Conservation (phyloP, 2,797 vertebrate species). For the Urocyon cinereoargenteus region DNA sequence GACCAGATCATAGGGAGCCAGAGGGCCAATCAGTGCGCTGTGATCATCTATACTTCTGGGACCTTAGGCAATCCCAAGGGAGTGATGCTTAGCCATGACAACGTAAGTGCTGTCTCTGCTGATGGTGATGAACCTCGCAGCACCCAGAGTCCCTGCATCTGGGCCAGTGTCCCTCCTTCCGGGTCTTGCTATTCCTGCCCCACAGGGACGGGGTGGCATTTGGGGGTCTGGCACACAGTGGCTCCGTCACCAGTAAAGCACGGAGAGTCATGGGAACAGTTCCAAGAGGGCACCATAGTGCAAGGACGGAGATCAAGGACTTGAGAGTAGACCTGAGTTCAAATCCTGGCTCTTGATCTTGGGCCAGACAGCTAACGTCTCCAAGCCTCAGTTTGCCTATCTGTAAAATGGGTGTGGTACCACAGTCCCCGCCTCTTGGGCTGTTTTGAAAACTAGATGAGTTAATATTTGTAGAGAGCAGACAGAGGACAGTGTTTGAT, state of each 20-base stretch:
- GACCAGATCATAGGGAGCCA: conserved; percentile 89
- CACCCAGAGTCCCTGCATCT: too few species aligned
- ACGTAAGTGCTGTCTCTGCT: conserved; percentile 88
- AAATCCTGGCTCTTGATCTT: not conserved
- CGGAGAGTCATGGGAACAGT: not conserved
- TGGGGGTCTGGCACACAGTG: not conserved
- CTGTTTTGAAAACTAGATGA: not conserved
- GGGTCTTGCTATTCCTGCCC: not conserved
- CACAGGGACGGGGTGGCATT: not conserved
- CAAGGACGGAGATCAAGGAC: not conserved
- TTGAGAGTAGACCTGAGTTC: not conserved
- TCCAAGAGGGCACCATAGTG: not conserved
- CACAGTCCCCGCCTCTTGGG: too few species aligned
- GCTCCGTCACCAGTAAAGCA: not conserved
- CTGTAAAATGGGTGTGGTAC: not conserved
- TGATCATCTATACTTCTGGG: conserved; percentile 96
- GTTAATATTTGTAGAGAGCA: not conserved
- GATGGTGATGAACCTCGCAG: accelerated
- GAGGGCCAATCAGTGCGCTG: conserved; percentile 96
- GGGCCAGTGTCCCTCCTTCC: not conserved
- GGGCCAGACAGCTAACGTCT: not conserved
- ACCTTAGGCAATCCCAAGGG: conserved; percentile 95
- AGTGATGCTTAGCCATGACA: conserved; percentile 98
- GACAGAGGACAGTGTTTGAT: not conserved
- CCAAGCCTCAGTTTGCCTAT: not conserved